Conservation (phyloP, 1,140 invertebrate species). For the Palaemon carinicauda region DNA sequence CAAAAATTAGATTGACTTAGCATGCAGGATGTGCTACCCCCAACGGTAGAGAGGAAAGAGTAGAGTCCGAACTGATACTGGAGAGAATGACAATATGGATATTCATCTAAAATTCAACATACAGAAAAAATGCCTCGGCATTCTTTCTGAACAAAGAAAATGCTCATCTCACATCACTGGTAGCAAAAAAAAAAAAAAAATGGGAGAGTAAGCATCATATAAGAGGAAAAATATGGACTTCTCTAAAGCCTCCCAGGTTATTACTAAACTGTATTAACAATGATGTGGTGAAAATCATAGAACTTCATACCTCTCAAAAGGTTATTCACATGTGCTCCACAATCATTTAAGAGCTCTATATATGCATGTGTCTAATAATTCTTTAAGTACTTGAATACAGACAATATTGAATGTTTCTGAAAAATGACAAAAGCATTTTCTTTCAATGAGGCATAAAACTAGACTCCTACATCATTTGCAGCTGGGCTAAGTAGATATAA, state of each 20-base stretch:
- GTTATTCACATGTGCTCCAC: too few relatives aligned
- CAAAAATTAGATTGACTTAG: not conserved
- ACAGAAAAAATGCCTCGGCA: not conserved
- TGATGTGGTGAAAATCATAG: constrained; percentile 1
- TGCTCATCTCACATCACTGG: too few relatives aligned
- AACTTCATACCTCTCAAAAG: too few relatives aligned
- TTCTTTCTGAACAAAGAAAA: too few relatives aligned
- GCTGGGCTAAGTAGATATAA: not conserved
- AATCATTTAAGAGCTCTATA: not conserved
- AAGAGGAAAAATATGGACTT: constrained; percentile 18
- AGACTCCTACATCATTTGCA: constrained; percentile 13
- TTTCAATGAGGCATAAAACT: constrained; percentile 13
- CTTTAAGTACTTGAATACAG: constrained; percentile 14
- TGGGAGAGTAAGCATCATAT: not conserved
- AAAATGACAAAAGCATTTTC: constrained; percentile 16
- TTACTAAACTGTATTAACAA: constrained; percentile 30
- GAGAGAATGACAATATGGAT: not conserved
- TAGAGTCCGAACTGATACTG: not conserved
- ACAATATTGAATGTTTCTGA: constrained; percentile 5
- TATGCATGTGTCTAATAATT: not conserved
- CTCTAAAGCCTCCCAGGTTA: constrained; percentile 24
- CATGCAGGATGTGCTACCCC: not conserved
- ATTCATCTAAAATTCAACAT: constrained; percentile 20
- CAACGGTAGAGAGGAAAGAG: not conserved
- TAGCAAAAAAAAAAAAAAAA: too few relatives aligned